Evolutionary conservation across 2,888 invertebrate genomes (phyloP).

Genomic region (Polietes domitor): DNA sequence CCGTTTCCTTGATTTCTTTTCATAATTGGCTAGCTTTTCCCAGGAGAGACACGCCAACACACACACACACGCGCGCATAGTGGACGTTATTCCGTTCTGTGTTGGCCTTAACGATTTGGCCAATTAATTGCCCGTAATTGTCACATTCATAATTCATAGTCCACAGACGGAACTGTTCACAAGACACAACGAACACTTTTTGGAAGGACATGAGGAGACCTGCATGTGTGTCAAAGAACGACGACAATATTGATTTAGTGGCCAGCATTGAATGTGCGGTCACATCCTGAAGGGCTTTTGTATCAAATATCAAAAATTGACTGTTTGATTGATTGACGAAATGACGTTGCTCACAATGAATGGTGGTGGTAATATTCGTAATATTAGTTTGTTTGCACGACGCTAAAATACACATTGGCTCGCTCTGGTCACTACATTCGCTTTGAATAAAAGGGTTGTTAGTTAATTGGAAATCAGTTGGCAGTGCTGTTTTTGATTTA

Average conservation of each 20-base stretch:
- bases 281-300: neutral
- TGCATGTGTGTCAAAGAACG: neutral
- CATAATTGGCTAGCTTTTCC: conserved; percentile 3
- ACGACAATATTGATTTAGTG: neutral
- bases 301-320: neutral
- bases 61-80: too few relatives aligned
- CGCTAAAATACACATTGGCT: neutral
- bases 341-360: neutral
- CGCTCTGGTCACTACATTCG: neutral
- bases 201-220: neutral
- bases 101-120: neutral
- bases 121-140: conserved; percentile 12
- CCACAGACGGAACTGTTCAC: neutral
- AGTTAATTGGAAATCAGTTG: neutral
- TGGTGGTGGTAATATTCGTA: too few relatives aligned
- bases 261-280: neutral
- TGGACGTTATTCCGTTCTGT: neutral
- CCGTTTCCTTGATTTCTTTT: neutral
- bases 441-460: neutral
- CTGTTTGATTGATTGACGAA: neutral
- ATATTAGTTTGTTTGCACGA: too few relatives aligned
- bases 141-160: conserved; percentile 15
- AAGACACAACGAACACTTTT: neutral
- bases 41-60: neutral
- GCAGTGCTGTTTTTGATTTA: too few relatives aligned